phyloP scores from a whole-genome alignment of 2,888 invertebrate genomes.

The Ophonus ardosiacus region DNA sequence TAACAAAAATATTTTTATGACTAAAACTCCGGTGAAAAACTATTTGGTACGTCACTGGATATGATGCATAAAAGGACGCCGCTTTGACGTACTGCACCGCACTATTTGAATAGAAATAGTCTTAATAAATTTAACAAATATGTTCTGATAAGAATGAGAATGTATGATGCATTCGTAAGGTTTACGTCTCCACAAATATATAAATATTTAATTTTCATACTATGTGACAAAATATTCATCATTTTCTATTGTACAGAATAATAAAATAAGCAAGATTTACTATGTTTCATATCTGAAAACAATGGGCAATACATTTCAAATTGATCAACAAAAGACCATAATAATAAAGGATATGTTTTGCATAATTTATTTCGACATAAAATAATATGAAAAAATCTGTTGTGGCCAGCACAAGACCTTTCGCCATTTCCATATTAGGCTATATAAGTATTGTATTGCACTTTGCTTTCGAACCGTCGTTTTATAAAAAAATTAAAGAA shows the following conservation, averaged over 20 bases:
- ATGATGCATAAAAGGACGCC: slow-evolving; percentile 5
- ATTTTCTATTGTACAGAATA: slow-evolving; percentile 10
- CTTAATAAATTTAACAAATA: slow-evolving; percentile 41
- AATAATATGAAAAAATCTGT: background rate
- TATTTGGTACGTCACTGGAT: background rate
- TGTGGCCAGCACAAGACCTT: no score
- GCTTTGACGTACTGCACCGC: slow-evolving; percentile 26
- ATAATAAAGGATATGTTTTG: background rate
- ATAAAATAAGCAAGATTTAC: background rate
- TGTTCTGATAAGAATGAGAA: background rate
- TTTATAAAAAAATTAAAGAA: no score
- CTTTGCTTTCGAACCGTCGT: no score
- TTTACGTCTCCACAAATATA: slow-evolving; percentile 2
- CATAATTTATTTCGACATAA: background rate
- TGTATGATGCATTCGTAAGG: background rate
- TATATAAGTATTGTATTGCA: no score
- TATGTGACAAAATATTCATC: background rate
- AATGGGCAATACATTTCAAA: background rate
- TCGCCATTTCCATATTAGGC: no score
- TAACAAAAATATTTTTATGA: background rate
- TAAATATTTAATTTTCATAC: slow-evolving; percentile 36
- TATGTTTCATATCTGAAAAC: slow-evolving; percentile 4
- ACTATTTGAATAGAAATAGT: slow-evolving; percentile 45
- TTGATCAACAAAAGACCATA: background rate
- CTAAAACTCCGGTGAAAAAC: background rate